Base-by-base conservation (phyloP, 2,888 invertebrate genomes). In the Thumatha senex region DNA sequence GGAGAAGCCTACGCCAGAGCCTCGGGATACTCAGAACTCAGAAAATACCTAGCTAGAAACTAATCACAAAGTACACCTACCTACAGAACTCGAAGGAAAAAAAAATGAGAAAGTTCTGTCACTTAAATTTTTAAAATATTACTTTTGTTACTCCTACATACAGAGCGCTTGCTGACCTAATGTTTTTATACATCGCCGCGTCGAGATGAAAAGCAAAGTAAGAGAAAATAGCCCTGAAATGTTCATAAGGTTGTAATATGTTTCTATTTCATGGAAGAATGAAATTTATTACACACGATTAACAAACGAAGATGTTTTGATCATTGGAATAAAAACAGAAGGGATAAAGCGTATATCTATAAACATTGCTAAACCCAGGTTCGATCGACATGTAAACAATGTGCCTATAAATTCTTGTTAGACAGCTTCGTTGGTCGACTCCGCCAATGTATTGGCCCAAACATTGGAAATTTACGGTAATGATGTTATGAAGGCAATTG, bases 321-420 rank as follows among this genome's bases (percentile, higher is more conserved):
- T 41, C 52, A 46, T 54, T 45, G 46, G 46, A 54, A 59, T 59
- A 52, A 65, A 71, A 65, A 65, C 56, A 62, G 54, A 54, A 54
- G 50, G 52, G 55, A 57, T 62, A 50, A 45, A 53, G 46, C 43
- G 42, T 50, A 56, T 60, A 58, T 62, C 63, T 50, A 56, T 60
- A 64, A 60, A 61, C 56, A 58, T 49, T 53, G 40, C 53, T 53
- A 67, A 67, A 55, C 55, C 55, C 54, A 57, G 56, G 56, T 58
- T 56, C 46, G 58, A 60, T 63, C 53, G 34, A 50, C 49, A 61
- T 72, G 67, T 64, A 70, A 72, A 70, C 73, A 65, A 67, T 61
- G 54, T 43, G 52, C 24, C 42, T 43, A 67, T 72, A 72, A 67
- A 70, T 70, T 58, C 53, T 44, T 45, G 55, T 70, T 70, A 57